These are phyloP conservation scores for Arremon aurantiirostris DNA, from an alignment of 2,797 vertebrate genomes.

Conservation along the genomic window DNA sequence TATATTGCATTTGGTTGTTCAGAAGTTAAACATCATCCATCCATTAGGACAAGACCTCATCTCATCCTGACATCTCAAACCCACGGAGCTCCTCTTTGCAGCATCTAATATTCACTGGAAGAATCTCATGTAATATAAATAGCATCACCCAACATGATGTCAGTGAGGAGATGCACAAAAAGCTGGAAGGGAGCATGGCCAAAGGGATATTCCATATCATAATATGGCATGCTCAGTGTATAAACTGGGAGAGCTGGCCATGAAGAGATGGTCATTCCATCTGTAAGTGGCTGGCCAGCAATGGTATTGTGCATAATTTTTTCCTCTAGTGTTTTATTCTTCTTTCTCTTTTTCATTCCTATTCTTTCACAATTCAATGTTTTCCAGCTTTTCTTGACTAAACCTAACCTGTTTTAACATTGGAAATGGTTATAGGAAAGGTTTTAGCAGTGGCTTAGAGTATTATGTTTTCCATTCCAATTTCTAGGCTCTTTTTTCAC, in stretches of 20 bases:
- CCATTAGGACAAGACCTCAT: neutral
- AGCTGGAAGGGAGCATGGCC: neutral
- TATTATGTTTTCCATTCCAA: neutral
- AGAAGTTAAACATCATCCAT: neutral
- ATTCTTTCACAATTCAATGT: neutral
- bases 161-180: neutral
- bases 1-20: neutral
- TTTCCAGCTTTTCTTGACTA: neutral
- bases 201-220: neutral
- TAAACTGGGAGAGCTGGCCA: neutral
- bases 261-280: neutral
- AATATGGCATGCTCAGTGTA: neutral
- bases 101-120: neutral
- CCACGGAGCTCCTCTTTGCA: neutral
- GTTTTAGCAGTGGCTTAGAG: neutral
- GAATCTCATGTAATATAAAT: neutral
- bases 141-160: neutral
- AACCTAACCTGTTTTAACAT: neutral
- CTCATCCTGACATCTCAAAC: neutral
- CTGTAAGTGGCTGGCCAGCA: neutral
- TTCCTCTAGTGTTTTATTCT: neutral
- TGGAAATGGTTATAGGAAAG: neutral
- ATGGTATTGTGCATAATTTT: neutral
- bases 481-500: neutral
- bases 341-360: neutral